These are phyloP conservation scores for Scaptomyza parva DNA, from an alignment of 2,888 invertebrate species.

Conservation along the genomic window DNA sequence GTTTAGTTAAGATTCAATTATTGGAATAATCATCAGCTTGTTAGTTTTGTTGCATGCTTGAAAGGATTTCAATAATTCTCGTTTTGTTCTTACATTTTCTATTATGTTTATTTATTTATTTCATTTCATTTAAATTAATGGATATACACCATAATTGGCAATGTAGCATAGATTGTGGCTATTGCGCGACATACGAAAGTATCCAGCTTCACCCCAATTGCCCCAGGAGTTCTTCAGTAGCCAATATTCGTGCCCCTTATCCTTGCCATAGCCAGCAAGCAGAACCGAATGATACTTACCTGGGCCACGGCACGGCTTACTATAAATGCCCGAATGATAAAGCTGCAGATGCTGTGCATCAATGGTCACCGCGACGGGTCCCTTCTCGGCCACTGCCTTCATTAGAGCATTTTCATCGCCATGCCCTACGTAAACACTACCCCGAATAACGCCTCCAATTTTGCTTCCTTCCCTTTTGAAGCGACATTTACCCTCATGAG, in stretches of 20 bases:
- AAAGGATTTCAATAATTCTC: no score
- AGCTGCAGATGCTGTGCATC: conserved; percentile 96
- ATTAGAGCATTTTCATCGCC: conserved; percentile 86
- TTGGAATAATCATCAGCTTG: background rate
- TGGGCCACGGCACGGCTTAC: background rate
- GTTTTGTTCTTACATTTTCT: no score
- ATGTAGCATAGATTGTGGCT: conserved; percentile 23
- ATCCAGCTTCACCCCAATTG: conserved; percentile 98
- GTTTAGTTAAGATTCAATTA: background rate
- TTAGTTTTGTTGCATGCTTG: background rate
- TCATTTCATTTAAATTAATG: conserved; percentile 16
- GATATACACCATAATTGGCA: conserved; percentile 23
- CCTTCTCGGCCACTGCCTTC: conserved; percentile 92
- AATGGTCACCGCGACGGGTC: conserved; percentile 95
- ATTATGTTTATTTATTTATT: no score
- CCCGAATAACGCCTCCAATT: conserved; percentile 89
- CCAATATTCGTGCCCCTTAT: conserved; percentile 92
- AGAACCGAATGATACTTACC: background rate
- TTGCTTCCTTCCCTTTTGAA: conserved; percentile 85
- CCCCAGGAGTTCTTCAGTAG: conserved; percentile 97
- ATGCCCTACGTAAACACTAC: conserved; percentile 94
- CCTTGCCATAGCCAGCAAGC: conserved; percentile 23
- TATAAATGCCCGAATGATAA: conserved; percentile 88
- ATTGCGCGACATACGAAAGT: conserved; percentile 91
- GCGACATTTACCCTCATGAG: conserved; percentile 95